Base-by-base conservation (phyloP, 2,888 invertebrate genomes). In the Apodemia duryi region DNA sequence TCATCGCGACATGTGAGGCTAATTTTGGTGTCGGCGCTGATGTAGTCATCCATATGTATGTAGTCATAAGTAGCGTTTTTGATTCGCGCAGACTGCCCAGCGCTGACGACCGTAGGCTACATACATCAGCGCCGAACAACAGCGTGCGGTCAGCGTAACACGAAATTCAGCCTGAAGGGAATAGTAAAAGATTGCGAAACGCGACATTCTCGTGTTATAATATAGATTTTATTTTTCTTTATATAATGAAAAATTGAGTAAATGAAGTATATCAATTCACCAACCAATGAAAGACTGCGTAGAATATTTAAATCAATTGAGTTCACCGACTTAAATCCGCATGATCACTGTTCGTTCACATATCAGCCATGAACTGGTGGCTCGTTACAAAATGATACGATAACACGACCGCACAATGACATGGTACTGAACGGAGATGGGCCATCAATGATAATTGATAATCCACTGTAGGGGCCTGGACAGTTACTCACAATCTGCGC, bases 401-500 rank as follows among this genome's bases (percentile, higher is more conserved):
- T 73, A 71, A 73, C 71, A 69, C 72, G 66, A 68, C 69, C 57
- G 76, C 83, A 82, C 85, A 83, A 82, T 82, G 80, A 82, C 81
- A 77, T 78, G 78, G 74, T 72, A 78, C 46, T 75, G 78, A 88
- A 88, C 91, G 91, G 91, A 91, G 90, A 81, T 91, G 82, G 84
- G 80, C 86, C 80, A 91, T 91, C 91, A 91, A 86, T 83, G 81
- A 84, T 89, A 86, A 89, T 88, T 82, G 84, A 83, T 79, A 75
- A 83, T 79, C 80, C 75, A 77, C 74, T 78, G 79, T 81, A 87
- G 91, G 90, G 91, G 89, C 86, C 88, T 83, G 84, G 82, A 72
- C 84, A 82, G 80, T 83, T 77, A 77, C 72, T 75, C 74, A 62
- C 78, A 79, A 79, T 84, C 82, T 86, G 86, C 85, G 88, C 84